Evolutionary conservation across 2,888 invertebrate species (phyloP).

Genomic region (Drosophila neonasuta): DNA sequence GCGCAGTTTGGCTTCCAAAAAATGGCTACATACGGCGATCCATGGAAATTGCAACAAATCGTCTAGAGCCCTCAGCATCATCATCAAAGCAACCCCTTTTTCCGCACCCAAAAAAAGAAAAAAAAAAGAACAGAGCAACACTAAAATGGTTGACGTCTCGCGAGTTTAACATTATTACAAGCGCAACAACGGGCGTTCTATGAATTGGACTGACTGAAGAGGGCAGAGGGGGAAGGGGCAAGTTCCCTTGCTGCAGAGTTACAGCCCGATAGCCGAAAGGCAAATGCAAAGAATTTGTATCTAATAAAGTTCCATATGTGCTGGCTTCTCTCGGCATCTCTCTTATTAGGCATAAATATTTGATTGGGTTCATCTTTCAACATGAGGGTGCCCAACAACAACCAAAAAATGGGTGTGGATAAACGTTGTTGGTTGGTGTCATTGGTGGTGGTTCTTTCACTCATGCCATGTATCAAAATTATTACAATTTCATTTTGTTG

Average conservation of each 20-base stretch:
- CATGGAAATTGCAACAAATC: constrained; percentile 65
- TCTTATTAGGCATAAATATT: constrained; percentile 70
- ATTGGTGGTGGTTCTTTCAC: constrained; percentile 52
- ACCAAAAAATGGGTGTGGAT: constrained; percentile 27
- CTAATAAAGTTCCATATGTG: constrained; percentile 76
- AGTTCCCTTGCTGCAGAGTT: constrained; percentile 2
- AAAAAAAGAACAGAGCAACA: constrained; percentile 61
- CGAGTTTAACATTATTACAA: constrained; percentile 44
- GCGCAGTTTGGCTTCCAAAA: constrained; percentile 53
- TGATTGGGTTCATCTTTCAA: constrained; percentile 61
- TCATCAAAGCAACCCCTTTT: constrained; percentile 58
- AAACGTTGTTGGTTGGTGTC: constrained; percentile 33
- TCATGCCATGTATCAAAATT: constrained; percentile 39
- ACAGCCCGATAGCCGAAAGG: constrained; percentile 45
- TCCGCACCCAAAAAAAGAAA: constrained; percentile 58
- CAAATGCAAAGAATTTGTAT: constrained; percentile 67
- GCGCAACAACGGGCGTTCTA: constrained; percentile 52
- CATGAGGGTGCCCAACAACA: constrained; percentile 56
- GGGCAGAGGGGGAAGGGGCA: constrained; percentile 1
- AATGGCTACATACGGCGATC: constrained; percentile 66
- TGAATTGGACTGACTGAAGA: not conserved
- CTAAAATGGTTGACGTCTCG: constrained; percentile 79
- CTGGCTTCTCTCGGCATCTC: constrained; percentile 29
- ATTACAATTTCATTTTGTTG: constrained; percentile 58
- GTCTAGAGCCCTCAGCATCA: constrained; percentile 52